Base-by-base conservation (phyloP, 2,113 vertebrate species). In the Corythoichthys haematopterus region DNA sequence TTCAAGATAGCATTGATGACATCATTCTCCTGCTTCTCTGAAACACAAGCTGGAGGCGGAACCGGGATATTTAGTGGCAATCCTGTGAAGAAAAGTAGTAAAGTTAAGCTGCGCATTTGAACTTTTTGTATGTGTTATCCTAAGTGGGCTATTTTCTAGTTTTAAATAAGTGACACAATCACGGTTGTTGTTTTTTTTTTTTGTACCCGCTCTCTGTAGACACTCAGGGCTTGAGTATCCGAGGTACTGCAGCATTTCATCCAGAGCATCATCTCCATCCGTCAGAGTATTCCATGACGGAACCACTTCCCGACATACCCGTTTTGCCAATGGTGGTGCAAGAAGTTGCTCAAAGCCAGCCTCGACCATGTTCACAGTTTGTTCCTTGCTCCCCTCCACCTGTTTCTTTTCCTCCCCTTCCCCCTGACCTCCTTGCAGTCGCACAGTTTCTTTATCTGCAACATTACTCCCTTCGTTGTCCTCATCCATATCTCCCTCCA, bases 1-100 rank as follows among this genome's bases (percentile, higher is more conserved):
- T 98, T 98, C 82, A 98, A 91, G 85, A 99, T 95, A 80, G 95
- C 96, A 74, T 98, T 98, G 85, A 98, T 98, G 74, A 99, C 96
- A 55, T 99, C 97, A 0, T 97, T 98, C 89, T 99, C 97, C 81
- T 98, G 96, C 84, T 99, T 99, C 85, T 99, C 97, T 35, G 97
- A 97, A 72, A 98, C 94, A 66, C 96, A 99, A 13, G 91, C 84
- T 56, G 97, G 97, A 48, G 95, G 95, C 51, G 93, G 93, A 67
- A 96, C 95, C 58, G 97, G 97, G 75, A 96, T 94, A 83, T 98
- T 98, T 73, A 98, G 95, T 0, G 94, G 95, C 71, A 93, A 91
- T 55, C 97, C 96, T 86, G 93, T n/a, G 47, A 46, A 52, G 71
- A 20, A 63, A 73, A 76, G 40, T 16, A 53, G 48, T 4, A 59